These are phyloP conservation scores for Phataginus tetradactyla DNA, from an alignment of 2,797 vertebrate species.

Conservation along the genomic window DNA sequence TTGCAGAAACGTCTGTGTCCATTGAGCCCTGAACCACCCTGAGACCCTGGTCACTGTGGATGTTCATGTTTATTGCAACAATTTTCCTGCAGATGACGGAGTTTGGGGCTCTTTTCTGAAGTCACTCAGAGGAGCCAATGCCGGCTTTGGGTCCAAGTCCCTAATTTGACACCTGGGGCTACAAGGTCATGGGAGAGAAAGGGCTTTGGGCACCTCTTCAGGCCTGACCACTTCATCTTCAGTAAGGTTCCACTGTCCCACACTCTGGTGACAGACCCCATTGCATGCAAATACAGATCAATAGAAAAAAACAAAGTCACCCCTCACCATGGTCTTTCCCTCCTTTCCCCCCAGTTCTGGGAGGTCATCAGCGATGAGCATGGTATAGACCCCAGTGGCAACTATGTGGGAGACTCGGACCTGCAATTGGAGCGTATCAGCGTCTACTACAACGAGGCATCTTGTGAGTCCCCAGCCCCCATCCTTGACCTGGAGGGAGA, in stretches of 20 bases:
- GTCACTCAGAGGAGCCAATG: not conserved
- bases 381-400: conserved; percentile 90
- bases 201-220: conserved; percentile 94
- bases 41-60: too few relatives aligned
- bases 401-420: conserved; percentile 90
- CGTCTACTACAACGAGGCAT: conserved; percentile 92
- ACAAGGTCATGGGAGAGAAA: accelerated
- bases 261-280: not conserved
- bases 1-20: not conserved
- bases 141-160: not conserved
- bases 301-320: not conserved
- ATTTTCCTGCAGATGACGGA: not conserved
- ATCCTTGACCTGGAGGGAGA: not conserved
- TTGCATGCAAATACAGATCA: too few relatives aligned
- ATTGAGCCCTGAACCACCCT: not conserved
- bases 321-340: not conserved
- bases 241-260: conserved; percentile 85
- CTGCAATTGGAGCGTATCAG: conserved; percentile 91
- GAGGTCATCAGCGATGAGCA: conserved; percentile 92
- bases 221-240: conserved; percentile 97
- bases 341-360: conserved; percentile 86
- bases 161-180: not conserved
- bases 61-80: not conserved
- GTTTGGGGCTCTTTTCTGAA: not conserved
- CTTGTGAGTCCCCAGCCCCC: conserved; percentile 84